Conservation (phyloP, 2,113 vertebrate genomes). For the Pagrus major region DNA sequence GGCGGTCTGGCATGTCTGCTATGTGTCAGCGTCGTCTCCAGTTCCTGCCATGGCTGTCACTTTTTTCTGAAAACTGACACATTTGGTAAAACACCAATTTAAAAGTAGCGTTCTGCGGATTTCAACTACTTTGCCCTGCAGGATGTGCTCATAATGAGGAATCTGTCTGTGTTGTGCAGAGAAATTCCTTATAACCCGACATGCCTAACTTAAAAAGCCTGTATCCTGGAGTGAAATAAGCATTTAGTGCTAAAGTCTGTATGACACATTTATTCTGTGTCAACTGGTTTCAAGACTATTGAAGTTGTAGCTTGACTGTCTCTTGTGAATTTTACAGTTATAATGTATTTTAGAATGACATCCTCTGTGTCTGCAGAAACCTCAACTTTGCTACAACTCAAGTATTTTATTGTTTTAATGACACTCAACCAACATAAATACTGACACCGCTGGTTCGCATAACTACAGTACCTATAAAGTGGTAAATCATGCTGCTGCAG, state of each 20-base stretch:
- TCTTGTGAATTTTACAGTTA: neutral
- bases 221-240: neutral
- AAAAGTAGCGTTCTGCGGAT: neutral
- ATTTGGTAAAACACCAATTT: neutral
- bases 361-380: neutral
- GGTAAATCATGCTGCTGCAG: conserved; percentile 2
- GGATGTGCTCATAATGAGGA: neutral
- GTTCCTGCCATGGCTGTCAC: neutral
- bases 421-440: too few species aligned
- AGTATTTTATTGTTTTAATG: neutral
- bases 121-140: neutral
- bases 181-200: neutral
- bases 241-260: neutral
- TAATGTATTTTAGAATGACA: neutral
- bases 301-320: neutral
- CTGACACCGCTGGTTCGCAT: conserved; percentile 6
- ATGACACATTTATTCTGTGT: neutral
- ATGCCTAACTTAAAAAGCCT: too few species aligned
- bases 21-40: neutral
- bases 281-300: neutral
- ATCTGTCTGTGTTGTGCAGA: neutral
- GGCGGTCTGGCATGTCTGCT: neutral
- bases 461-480: neutral
- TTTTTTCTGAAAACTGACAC: conserved; percentile 5
- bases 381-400: too few species aligned